These are phyloP conservation scores for Dascillus cervinus DNA, from an alignment of 2,888 invertebrate genomes.

Conservation along the genomic window DNA sequence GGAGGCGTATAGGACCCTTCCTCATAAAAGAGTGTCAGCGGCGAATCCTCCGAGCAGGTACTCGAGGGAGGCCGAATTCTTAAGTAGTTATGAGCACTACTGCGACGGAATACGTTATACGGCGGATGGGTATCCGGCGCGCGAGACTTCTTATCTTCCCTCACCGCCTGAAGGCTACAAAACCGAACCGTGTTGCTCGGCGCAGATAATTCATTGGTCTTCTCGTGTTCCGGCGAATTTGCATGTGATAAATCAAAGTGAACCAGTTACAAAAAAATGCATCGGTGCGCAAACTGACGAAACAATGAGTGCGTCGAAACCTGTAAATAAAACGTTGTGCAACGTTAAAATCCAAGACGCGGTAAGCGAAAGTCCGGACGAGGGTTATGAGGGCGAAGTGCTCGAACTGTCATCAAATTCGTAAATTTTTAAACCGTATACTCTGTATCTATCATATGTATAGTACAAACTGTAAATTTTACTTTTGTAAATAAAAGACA, in stretches of 20 bases:
- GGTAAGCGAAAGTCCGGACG: slow-evolving; percentile 76
- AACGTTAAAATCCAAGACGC: slow-evolving; percentile 29
- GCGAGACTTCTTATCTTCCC: slow-evolving; percentile 40
- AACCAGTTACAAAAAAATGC: slow-evolving; percentile 48
- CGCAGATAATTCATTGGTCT: slow-evolving; percentile 44
- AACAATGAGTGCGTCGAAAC: slow-evolving; percentile 12
- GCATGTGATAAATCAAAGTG: slow-evolving; percentile 24
- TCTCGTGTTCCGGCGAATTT: slow-evolving; percentile 43
- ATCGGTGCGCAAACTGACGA: slow-evolving; percentile 51
- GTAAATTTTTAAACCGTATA: too few species aligned
- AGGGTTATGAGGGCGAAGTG: slow-evolving; percentile 75
- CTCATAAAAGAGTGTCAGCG: slow-evolving; percentile 58
- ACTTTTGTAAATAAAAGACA: too few species aligned
- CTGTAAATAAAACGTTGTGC: slow-evolving; percentile 19
- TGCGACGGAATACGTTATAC: slow-evolving; percentile 63
- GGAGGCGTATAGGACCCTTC: slow-evolving; percentile 72
- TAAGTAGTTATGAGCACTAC: slow-evolving; percentile 50
- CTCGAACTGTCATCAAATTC: slow-evolving; percentile 12
- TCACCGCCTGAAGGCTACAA: slow-evolving; percentile 67
- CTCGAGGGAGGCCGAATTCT: slow-evolving; percentile 59
- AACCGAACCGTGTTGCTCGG: slow-evolving; percentile 41
- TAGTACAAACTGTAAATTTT: too few species aligned
- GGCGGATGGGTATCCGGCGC: slow-evolving; percentile 66
- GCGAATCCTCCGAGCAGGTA: slow-evolving; percentile 49
- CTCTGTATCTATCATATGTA: too few species aligned